Conservation (phyloP, 2,797 vertebrate species). For the Brotula barbata region DNA sequence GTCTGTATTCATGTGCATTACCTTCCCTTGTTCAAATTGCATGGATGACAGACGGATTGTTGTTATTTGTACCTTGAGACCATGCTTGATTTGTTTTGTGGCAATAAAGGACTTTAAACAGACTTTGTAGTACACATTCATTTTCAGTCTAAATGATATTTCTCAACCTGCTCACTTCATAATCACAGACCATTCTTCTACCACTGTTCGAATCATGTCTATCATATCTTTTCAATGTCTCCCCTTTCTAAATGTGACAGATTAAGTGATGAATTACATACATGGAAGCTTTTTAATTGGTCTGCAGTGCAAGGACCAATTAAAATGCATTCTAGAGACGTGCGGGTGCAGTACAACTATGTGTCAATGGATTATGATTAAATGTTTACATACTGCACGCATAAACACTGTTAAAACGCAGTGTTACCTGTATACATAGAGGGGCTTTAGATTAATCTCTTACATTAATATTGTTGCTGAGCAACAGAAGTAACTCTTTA, state of each 20-base stretch:
- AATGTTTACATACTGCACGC: neutral
- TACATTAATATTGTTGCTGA: neutral
- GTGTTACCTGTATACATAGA: neutral
- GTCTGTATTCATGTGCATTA: no score
- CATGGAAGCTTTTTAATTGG: slow-evolving; percentile 18
- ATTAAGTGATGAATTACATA: slow-evolving; percentile 19
- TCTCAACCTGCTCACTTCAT: slow-evolving; percentile 16
- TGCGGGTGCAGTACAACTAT: slow-evolving; percentile 18
- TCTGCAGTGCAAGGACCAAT: slow-evolving; percentile 24
- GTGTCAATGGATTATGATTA: slow-evolving; percentile 13
- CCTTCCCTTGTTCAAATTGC: no score
- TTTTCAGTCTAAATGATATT: slow-evolving; percentile 2
- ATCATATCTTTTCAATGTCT: slow-evolving; percentile 14
- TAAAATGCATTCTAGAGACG: slow-evolving; percentile 33
- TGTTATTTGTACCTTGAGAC: no score
- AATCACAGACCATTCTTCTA: slow-evolving; percentile 23
- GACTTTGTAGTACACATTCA: no score
- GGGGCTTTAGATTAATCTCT: slow-evolving; percentile 7
- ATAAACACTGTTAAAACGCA: neutral
- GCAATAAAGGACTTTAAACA: no score
- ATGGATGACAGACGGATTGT: no score
- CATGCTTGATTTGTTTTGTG: no score
- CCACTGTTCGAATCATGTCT: slow-evolving; percentile 20
- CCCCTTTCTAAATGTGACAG: slow-evolving; percentile 21
- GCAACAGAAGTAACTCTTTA: neutral